Base-by-base conservation (phyloP, 2,888 invertebrate genomes). In the Labia minor region DNA sequence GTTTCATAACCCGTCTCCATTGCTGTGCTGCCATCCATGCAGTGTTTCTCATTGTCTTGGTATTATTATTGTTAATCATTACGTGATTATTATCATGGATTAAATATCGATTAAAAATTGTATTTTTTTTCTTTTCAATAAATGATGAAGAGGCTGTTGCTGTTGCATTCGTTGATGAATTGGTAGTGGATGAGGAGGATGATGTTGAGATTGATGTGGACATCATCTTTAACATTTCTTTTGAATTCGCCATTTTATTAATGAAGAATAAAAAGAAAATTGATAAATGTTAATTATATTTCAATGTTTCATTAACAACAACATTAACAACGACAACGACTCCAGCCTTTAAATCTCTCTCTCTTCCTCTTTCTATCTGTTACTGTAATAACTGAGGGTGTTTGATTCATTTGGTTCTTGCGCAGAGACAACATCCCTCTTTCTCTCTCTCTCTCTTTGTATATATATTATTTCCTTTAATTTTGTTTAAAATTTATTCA, bases 1-100 rank as follows among this genome's bases (percentile, higher is more conserved):
- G 74, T 62, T 78, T 69, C 68, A 75, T 74, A 65, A 79, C 76
- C 70, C 78, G 79, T 64, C 76, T 77, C 81, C 80, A 81, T 70
- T 78, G 78, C 68, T 78, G 77, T 64, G 77, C 76, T 69, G 77
- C 74, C 67, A 37, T 61, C 6, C 18, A 14, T 11, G 64, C 61
- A 37, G 37, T 26, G 26, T 26, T 26, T 26, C 63, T 49, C 49
- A 3, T 4, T 11, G 16, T 14, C 2, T 49, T 21, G 19, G 20
- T 10, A 14, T 21, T 62, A n/a, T 49, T 49, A 14, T 49, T 49
- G 37, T 26, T 62, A 33, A 68, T 65, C 8, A 71, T 65, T 62
- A 67, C 21, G 69, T 62, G 11, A 71, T 71, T 61, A 71, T 68
- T 19, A 69, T 26, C 67, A 70, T 68, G n/a, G 67, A n/a, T n/a